Evolutionary conservation across 2,797 vertebrate genomes (phyloP).

Genomic region (Ciconia nigra): DNA sequence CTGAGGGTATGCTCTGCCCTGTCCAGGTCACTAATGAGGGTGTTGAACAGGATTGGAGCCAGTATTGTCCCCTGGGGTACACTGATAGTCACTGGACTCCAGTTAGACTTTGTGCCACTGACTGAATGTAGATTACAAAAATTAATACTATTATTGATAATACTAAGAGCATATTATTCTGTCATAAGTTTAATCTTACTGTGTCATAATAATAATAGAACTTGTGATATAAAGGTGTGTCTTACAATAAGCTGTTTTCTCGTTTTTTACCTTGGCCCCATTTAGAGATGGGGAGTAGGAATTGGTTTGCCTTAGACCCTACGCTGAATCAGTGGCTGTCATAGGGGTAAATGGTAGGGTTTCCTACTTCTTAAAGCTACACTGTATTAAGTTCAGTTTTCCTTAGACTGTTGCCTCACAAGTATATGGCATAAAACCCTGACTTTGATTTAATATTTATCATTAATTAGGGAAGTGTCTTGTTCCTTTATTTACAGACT

Average conservation of each 20-base stretch:
- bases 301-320: background rate
- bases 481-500: slow-evolving; percentile 53
- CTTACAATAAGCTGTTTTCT: background rate
- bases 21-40: accelerated
- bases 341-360: background rate
- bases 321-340: background rate
- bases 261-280: background rate
- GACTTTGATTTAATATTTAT: slow-evolving; percentile 53
- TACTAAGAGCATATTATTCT: background rate
- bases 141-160: background rate
- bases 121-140: background rate
- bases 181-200: background rate
- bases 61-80: too few species aligned
- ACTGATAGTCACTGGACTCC: accelerated
- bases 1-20: background rate
- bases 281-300: background rate
- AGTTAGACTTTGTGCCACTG: background rate
- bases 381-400: background rate
- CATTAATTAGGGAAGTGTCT: slow-evolving; percentile 44
- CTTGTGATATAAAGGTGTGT: background rate
- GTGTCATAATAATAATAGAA: background rate
- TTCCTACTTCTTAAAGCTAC: background rate
- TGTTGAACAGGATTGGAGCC: background rate
- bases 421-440: background rate
- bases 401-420: background rate